A percentile compares a stretch with the other conserved stretches of the same genome.
Evolutionary conservation across 2,888 invertebrate species (phyloP).

Genomic region (Amiota minor): DNA sequence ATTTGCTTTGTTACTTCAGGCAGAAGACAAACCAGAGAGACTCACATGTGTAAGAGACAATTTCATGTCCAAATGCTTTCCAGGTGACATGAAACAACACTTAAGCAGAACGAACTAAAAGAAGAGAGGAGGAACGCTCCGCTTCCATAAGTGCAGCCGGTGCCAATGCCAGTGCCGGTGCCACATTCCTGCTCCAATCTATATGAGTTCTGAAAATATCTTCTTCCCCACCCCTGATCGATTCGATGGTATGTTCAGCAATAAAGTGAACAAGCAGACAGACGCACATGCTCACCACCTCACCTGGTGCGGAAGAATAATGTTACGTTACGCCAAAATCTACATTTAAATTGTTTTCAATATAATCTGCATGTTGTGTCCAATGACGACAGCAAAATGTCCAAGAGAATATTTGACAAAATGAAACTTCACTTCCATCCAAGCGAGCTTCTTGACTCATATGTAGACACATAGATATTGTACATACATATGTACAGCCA

Average conservation of each 20-base stretch:
- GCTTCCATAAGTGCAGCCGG: slow-evolving; percentile 51
- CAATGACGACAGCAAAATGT: slow-evolving; percentile 48
- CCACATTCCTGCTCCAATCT: too few relatives aligned
- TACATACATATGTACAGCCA: background rate
- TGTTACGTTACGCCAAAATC: slow-evolving; percentile 59
- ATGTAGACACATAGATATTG: slow-evolving; percentile 23
- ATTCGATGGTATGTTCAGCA: background rate
- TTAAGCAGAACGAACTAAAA: slow-evolving; percentile 62
- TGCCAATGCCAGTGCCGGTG: slow-evolving; percentile 35
- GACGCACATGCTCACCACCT: background rate
- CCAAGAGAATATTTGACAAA: slow-evolving; percentile 48
- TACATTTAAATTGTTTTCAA: slow-evolving; percentile 68
- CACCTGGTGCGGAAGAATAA: slow-evolving; percentile 56
- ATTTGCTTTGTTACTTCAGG: slow-evolving; percentile 42
- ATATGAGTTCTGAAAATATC: too few relatives aligned
- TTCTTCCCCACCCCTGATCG: background rate
- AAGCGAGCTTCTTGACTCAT: slow-evolving; percentile 32
- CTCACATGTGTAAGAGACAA: slow-evolving; percentile 63
- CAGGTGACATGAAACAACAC: slow-evolving; percentile 75
- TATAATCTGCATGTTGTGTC: slow-evolving; percentile 65
- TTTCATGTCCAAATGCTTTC: slow-evolving; percentile 74
- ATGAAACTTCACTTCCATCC: slow-evolving; percentile 37
- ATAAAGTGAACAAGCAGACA: background rate
- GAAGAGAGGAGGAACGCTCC: slow-evolving; percentile 29
- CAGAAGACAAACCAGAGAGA: slow-evolving; percentile 40